Conservation (phyloP, 2,113 vertebrate species). For the Chamaetylas fuelleborni region DNA sequence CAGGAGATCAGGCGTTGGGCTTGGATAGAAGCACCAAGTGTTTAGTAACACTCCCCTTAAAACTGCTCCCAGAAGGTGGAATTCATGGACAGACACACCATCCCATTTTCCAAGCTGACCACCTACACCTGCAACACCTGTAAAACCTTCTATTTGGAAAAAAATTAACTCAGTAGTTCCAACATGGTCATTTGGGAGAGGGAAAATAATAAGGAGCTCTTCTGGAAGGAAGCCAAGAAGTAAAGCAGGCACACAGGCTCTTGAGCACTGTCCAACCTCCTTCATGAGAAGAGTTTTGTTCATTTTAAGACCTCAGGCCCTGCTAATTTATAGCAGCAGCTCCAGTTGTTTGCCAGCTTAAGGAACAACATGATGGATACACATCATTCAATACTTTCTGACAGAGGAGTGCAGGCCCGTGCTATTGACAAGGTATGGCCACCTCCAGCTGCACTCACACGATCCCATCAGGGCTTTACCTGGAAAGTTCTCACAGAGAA, state of each 20-base stretch:
- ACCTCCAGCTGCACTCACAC: background rate
- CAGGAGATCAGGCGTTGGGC: background rate
- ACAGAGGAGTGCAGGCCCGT: background rate
- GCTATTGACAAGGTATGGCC: background rate
- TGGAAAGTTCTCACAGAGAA: conserved; percentile 99
- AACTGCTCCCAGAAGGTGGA: background rate
- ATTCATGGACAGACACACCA: background rate
- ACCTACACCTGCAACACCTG: background rate
- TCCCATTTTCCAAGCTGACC: background rate
- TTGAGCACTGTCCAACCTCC: background rate
- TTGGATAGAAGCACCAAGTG: background rate
- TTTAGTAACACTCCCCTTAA: background rate
- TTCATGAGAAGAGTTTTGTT: background rate
- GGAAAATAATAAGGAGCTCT: background rate
- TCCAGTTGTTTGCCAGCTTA: background rate
- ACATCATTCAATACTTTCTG: background rate
- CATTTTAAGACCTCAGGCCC: background rate
- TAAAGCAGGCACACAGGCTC: background rate
- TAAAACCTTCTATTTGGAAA: background rate
- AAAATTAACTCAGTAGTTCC: background rate
- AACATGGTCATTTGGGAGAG: background rate
- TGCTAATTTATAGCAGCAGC: background rate
- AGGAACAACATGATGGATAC: background rate
- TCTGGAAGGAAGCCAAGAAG: background rate
- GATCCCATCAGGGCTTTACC: conserved; percentile 70